phyloP scores from a whole-genome alignment of 2,113 vertebrate genomes.

The Ornithorhynchus anatinus region DNA sequence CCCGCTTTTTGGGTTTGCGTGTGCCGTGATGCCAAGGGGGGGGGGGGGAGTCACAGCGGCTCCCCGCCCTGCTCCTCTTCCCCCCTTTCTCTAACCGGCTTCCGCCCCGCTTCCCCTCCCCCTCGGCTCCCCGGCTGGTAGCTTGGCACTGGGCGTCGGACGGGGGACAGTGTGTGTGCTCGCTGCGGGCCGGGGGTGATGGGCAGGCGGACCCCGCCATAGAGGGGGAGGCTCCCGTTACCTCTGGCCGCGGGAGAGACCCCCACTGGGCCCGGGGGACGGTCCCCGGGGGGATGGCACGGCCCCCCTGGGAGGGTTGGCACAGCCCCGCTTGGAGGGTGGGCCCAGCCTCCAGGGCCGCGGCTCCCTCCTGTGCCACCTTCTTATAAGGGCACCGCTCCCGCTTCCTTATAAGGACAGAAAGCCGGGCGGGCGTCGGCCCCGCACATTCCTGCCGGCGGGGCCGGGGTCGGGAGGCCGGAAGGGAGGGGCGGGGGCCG shows the following conservation, averaged over 20 bases:
- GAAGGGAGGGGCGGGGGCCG: not conserved
- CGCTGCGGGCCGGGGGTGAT: not conserved
- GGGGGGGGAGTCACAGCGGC: not conserved
- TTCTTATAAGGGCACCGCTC: slow-evolving; percentile 12
- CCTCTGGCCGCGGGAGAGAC: not conserved
- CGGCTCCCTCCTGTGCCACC: too few species aligned
- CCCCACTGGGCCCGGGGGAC: not conserved
- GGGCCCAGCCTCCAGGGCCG: too few species aligned
- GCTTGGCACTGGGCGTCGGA: not conserved
- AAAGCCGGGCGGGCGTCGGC: not conserved
- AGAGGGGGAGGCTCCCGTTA: not conserved
- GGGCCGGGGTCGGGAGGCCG: not conserved
- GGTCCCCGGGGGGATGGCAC: not conserved
- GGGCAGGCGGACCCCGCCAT: not conserved
- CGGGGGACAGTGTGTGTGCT: not conserved
- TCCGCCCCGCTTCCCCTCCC: not conserved
- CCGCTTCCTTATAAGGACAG: slow-evolving; percentile 61
- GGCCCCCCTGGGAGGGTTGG: not conserved
- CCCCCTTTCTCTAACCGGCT: not conserved
- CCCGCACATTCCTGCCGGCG: not conserved
- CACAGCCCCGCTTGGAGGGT: too few species aligned
- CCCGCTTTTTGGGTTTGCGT: too few species aligned
- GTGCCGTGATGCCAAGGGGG: not conserved
- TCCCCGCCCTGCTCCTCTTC: slow-evolving; percentile 9
- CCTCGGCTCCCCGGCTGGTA: not conserved